A percentile compares a stretch with the other conserved stretches of the same genome.
These are phyloP conservation scores for Microcaecilia unicolor DNA, from an alignment of 2,797 vertebrate genomes.

Conservation along the genomic window DNA sequence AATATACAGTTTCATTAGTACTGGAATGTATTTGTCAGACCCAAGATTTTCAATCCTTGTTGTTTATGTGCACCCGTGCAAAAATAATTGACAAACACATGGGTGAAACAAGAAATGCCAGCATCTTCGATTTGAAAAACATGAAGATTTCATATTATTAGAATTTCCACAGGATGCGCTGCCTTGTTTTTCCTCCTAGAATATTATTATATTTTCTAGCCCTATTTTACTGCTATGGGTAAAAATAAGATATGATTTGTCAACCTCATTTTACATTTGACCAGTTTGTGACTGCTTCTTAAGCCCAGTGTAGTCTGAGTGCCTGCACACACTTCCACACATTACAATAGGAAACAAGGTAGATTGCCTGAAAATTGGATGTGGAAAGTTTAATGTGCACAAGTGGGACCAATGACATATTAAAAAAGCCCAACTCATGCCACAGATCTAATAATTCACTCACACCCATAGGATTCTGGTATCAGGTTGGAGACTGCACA, in stretches of 20 bases:
- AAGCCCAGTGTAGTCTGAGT: no score
- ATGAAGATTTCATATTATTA: slow-evolving; percentile 38
- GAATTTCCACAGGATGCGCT: slow-evolving; percentile 13
- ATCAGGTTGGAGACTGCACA: slow-evolving; percentile 52
- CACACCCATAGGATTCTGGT: slow-evolving; percentile 56
- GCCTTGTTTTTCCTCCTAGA: slow-evolving; percentile 15
- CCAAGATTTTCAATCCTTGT: slow-evolving; percentile 54
- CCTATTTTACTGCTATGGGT: no score
- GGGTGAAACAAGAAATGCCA: slow-evolving; percentile 45
- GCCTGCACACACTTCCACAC: slow-evolving; percentile 17
- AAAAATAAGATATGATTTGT: no score
- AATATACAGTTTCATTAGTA: slow-evolving; percentile 75
- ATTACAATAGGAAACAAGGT: slow-evolving; percentile 49
- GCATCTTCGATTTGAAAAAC: slow-evolving; percentile 44
- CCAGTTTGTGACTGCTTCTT: no score
- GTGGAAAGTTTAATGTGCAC: slow-evolving; percentile 60
- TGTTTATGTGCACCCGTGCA: slow-evolving; percentile 59
- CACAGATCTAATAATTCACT: slow-evolving; percentile 68
- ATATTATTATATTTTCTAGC: slow-evolving; percentile 4
- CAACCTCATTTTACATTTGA: no score
- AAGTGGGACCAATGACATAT: slow-evolving; percentile 63
- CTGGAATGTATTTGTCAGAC: slow-evolving; percentile 62
- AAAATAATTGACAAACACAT: slow-evolving; percentile 66
- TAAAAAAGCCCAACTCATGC: slow-evolving; percentile 59
- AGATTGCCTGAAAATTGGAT: slow-evolving; percentile 59